phyloP scores from a whole-genome alignment of 2,797 vertebrate genomes.

The Tapirus indicus region DNA sequence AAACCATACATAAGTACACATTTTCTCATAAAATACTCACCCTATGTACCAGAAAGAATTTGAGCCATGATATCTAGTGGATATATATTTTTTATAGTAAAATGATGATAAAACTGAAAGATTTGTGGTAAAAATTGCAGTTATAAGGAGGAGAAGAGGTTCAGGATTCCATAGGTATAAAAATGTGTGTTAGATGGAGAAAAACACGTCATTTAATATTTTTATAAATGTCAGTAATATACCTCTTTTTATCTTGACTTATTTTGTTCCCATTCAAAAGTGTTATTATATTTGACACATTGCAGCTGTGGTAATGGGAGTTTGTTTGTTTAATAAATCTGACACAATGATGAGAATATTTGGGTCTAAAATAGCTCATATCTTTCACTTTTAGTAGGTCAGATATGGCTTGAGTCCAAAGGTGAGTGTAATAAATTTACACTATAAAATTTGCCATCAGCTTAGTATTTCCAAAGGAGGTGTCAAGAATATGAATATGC shows the following conservation, averaged over 20 bases:
- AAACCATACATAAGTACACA: background rate
- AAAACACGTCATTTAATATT: slow-evolving; percentile 25
- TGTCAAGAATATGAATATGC: slow-evolving; percentile 77
- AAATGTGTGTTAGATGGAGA: background rate
- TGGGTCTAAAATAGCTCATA: slow-evolving; percentile 79
- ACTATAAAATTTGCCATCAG: slow-evolving; percentile 77
- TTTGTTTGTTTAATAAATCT: slow-evolving; percentile 36
- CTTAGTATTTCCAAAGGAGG: slow-evolving; percentile 75
- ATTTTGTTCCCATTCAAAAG: background rate
- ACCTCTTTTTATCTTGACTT: slow-evolving; percentile 37
- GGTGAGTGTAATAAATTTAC: slow-evolving; percentile 70
- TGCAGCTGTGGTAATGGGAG: slow-evolving; percentile 66
- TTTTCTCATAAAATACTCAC: slow-evolving; percentile 1
- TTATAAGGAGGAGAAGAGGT: slow-evolving; percentile 45
- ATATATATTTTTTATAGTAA: background rate
- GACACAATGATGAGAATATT: slow-evolving; percentile 77
- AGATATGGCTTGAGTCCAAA: slow-evolving; percentile 69
- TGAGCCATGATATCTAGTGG: background rate
- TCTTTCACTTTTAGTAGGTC: slow-evolving; percentile 75
- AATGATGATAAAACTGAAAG: slow-evolving; percentile 54
- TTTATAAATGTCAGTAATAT: background rate
- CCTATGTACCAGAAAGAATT: background rate
- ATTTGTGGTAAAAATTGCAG: slow-evolving; percentile 36
- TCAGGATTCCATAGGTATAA: slow-evolving; percentile 7
- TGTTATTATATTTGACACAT: slow-evolving; percentile 32